These are phyloP conservation scores for Mya arenaria DNA, from an alignment of 1,140 invertebrate species.

Conservation along the genomic window DNA sequence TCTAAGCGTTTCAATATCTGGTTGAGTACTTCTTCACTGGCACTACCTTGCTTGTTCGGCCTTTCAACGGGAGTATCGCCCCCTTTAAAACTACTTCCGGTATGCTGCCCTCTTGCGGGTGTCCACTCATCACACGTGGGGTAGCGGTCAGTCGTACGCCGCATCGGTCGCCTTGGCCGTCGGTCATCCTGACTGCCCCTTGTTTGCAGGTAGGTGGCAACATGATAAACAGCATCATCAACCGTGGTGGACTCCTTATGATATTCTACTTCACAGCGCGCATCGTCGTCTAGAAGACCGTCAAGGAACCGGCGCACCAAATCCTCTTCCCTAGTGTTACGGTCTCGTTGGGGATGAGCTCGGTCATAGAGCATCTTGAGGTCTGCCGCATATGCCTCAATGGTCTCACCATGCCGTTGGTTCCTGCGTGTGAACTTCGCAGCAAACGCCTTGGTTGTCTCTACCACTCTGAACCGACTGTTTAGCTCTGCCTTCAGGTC, in stretches of 20 bases:
- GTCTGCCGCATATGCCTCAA: constrained; percentile 52
- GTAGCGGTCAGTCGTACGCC: not conserved
- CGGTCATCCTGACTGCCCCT: not conserved
- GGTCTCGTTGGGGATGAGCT: constrained; percentile 31
- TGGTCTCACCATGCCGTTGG: constrained; percentile 25
- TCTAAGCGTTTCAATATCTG: not conserved
- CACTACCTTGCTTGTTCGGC: not conserved
- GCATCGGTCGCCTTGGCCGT: not conserved
- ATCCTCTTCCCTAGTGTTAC: constrained; percentile 42
- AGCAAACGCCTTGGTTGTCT: constrained; percentile 36
- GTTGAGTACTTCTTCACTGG: not conserved
- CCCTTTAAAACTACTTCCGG: not conserved
- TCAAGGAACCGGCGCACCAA: constrained; percentile 36
- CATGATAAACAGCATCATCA: constrained; percentile 46
- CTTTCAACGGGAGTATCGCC: not conserved
- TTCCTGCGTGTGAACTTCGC: constrained; percentile 20
- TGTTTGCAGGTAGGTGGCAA: constrained; percentile 18
- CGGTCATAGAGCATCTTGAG: constrained; percentile 50
- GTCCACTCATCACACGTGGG: not conserved
- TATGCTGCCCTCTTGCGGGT: no score
- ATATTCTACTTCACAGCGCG: constrained; percentile 36
- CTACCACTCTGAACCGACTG: constrained; percentile 43
- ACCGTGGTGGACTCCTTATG: constrained; percentile 36
- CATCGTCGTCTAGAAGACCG: constrained; percentile 28
- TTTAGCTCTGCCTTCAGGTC: constrained; percentile 34